Base-by-base conservation (phyloP, 2,797 vertebrate genomes). In the Leptatherina wallacei region DNA sequence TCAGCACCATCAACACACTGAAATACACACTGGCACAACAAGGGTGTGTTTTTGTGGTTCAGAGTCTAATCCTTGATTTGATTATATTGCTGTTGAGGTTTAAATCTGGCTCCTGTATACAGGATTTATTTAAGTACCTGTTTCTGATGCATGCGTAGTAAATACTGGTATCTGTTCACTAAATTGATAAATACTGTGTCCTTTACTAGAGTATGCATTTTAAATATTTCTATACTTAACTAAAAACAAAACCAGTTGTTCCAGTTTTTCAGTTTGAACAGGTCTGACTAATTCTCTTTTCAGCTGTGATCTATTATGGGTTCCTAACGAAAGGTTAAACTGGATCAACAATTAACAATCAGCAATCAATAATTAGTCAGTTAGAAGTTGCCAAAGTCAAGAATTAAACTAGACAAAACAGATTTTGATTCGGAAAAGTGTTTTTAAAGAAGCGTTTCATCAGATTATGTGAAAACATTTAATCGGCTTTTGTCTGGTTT, bases 1-100 rank as follows among this genome's bases (percentile, higher is more conserved):
- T 86, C 85, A 71, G 77, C 65, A 24, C 33, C 77, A 87, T 80
- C 79, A 60, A 51, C 65, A 64, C 65, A 35, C 57, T 71, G 51
- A 56, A 32, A 77, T 30, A 33, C 56, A 61, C 36, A 47, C 29
- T 59, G 51, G 69, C 16, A 69, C 38, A 27, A 60, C 71, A 54
- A 10, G 56, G 55, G 56, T 65, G 51, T 56, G 69, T 61, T 60
- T 66, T 32, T 32, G 36, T 47, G 1, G 20, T 49, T 47, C 57
- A 22, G 30, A 62, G 59, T 40, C 59, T 30, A 65, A 58, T 49
- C 61, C 65, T 58, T 65, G 32, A 44, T 65, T 58, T 64, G 55
- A 76, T 76, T 70, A 65, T 60, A 55, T 52, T 22, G 29, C 27
- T 22, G 27, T 32, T 33, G 11, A 71, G 69, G 60, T 59, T 40